Percentiles rank a stretch among this genome's conserved stretches.
Evolutionary conservation across 2,113 vertebrate species (phyloP).

Genomic region (Chloropsis hardwickii): DNA sequence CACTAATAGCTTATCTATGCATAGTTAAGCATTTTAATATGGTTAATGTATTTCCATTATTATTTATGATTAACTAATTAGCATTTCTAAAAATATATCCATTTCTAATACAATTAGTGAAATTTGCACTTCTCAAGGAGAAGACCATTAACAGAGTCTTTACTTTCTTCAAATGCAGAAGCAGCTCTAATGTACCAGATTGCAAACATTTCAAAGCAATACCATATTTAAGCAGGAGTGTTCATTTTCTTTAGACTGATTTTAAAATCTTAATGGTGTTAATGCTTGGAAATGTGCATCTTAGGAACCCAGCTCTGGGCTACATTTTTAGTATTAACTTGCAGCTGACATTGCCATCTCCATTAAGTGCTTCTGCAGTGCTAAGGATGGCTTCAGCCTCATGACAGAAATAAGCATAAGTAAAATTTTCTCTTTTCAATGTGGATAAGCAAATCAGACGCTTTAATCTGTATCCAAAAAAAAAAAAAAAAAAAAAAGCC

Average conservation of each 20-base stretch:
- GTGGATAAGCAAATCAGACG: not conserved
- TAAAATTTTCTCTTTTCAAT: not conserved
- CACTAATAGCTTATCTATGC: not conserved
- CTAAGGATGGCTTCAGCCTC: not conserved
- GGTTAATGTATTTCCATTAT: not conserved
- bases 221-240: not conserved
- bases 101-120: not conserved
- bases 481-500: not conserved
- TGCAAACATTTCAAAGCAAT: not conserved
- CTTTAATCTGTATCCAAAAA: not conserved
- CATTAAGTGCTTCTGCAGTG: not conserved
- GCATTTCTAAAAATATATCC: not conserved
- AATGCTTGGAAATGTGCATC: not conserved
- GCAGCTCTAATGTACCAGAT: not conserved
- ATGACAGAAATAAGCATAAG: not conserved
- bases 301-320: not conserved
- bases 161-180: not conserved
- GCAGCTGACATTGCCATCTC: not conserved
- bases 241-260: not conserved
- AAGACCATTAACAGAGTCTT: not conserved
- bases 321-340: not conserved
- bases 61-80: not conserved
- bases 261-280: not conserved
- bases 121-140: not conserved
- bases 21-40: not conserved